These are phyloP conservation scores for Parapristionchus giblindavisi DNA, from an alignment of 2,888 invertebrate genomes.

Conservation along the genomic window DNA sequence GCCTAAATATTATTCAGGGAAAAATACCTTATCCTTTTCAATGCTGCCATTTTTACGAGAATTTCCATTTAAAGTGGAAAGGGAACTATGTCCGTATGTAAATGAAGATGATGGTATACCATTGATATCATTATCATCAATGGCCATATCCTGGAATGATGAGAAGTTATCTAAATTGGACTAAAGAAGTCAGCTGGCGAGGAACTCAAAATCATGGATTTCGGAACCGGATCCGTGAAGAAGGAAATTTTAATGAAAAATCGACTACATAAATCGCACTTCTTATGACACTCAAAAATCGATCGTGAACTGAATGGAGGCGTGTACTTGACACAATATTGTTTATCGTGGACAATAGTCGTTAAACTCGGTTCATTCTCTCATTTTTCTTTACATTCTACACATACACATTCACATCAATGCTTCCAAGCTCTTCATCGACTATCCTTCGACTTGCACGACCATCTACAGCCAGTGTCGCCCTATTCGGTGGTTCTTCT, in stretches of 20 bases:
- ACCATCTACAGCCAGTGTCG: too few species aligned
- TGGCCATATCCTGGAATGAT: background rate
- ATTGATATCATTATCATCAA: constrained; percentile 7
- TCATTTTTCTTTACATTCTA: background rate
- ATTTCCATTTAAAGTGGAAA: background rate
- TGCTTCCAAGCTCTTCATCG: too few species aligned
- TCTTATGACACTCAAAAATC: too few species aligned
- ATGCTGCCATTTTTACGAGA: background rate
- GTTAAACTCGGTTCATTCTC: background rate
- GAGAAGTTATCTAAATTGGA: background rate
- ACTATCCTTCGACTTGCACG: too few species aligned
- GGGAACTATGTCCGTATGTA: background rate
- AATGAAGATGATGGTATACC: constrained; percentile 4
- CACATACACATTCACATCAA: background rate
- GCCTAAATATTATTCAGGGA: background rate
- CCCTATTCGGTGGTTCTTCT: background rate
- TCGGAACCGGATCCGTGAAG: constrained; percentile 2
- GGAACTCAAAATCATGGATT: background rate
- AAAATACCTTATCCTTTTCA: background rate
- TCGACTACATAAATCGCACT: too few species aligned
- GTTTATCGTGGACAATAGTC: too few species aligned
- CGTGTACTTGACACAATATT: too few species aligned
- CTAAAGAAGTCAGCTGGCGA: background rate
- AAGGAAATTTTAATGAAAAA: background rate
- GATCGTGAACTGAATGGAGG: too few species aligned